Percentiles rank a stretch among this genome's conserved stretches.
Conservation (phyloP, 2,113 vertebrate genomes). For the Orientallactaga bullata region DNA sequence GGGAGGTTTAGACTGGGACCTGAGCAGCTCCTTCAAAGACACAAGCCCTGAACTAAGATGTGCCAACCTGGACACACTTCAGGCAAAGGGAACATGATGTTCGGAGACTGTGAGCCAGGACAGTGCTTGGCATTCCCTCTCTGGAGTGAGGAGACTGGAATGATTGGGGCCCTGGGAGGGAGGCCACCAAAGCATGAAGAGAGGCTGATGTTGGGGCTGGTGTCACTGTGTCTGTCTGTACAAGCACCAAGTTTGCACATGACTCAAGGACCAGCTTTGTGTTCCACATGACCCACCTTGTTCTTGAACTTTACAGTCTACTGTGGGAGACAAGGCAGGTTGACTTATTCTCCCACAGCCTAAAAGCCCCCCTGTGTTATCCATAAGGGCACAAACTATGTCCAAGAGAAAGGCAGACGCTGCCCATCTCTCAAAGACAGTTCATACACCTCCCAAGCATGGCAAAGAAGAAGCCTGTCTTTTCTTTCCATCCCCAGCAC, state of each 20-base stretch:
- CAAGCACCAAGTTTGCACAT: not conserved
- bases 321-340: not conserved
- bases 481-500: not conserved
- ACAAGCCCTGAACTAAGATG: not conserved
- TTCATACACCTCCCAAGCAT: not conserved
- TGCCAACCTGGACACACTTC: rapidly evolving
- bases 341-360: not conserved
- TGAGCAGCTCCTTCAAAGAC: not conserved
- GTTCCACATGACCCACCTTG: not conserved
- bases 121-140: not conserved
- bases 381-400: not conserved
- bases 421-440: not conserved
- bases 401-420: not conserved
- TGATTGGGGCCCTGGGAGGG: rapidly evolving
- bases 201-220: rapidly evolving
- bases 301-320: not conserved
- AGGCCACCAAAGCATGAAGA: not conserved
- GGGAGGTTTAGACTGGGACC: not conserved
- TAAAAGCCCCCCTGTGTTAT: not conserved
- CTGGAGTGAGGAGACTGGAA: not conserved
- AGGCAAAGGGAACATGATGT: not conserved
- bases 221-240: not conserved
- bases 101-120: not conserved
- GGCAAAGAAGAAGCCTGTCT: not conserved
- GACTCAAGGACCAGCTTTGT: not conserved